These are phyloP conservation scores for Zaprionus inermis DNA, from an alignment of 1,140 invertebrate species.

Conservation along the genomic window DNA sequence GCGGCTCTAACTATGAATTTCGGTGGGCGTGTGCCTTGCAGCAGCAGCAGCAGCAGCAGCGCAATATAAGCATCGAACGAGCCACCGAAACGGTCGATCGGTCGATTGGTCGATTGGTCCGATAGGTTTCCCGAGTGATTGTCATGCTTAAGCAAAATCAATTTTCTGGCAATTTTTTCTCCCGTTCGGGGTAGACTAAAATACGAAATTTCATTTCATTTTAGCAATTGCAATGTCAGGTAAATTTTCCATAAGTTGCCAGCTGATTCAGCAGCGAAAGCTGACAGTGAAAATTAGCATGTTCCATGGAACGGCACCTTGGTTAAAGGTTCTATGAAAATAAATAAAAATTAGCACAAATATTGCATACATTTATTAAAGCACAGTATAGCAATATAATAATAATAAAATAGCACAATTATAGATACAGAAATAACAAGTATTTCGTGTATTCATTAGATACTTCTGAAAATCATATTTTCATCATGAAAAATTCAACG, in stretches of 20 bases:
- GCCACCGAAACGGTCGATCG: neutral
- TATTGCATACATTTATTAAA: too few relatives aligned
- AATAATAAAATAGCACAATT: too few relatives aligned
- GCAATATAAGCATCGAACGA: slow-evolving; percentile 8
- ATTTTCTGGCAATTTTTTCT: slow-evolving; percentile 67
- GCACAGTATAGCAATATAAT: too few relatives aligned
- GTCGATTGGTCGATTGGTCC: slow-evolving; percentile 19
- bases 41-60: slow-evolving; percentile 15
- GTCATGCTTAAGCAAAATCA: slow-evolving; percentile 76
- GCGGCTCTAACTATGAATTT: slow-evolving; percentile 65
- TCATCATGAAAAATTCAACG: too few relatives aligned
- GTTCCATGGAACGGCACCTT: slow-evolving; percentile 20
- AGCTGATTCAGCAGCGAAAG: slow-evolving; percentile 30
- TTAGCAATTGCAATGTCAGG: slow-evolving; percentile 58
- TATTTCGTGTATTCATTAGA: too few relatives aligned
- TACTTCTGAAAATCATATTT: too few relatives aligned
- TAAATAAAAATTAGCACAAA: too few relatives aligned
- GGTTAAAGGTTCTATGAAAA: neutral
- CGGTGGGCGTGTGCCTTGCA: slow-evolving; percentile 75
- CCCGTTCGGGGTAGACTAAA: slow-evolving; percentile 15
- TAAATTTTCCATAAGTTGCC: slow-evolving; percentile 28
- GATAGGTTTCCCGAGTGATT: slow-evolving; percentile 53
- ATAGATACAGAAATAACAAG: too few relatives aligned
- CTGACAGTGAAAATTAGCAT: slow-evolving; percentile 49
- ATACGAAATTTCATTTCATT: slow-evolving; percentile 55